Conservation (phyloP, 2,113 vertebrate species). For the Bagarius yarrelli region DNA sequence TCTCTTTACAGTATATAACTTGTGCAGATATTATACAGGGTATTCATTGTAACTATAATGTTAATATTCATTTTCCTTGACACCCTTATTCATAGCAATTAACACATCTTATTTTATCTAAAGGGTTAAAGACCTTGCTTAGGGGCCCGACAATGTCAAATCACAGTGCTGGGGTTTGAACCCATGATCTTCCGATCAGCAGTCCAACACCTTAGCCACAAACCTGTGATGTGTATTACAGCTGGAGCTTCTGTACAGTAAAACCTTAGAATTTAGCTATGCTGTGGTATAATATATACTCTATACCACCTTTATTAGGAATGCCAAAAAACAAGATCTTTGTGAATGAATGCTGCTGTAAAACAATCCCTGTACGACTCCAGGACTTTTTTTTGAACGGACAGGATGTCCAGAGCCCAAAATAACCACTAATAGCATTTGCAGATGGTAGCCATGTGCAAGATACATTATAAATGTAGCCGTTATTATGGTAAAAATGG, state of each 20-base stretch:
- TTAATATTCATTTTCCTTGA: neutral
- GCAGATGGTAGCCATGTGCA: neutral
- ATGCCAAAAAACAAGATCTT: neutral
- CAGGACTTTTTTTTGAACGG: neutral
- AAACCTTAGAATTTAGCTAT: neutral
- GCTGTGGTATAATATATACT: neutral
- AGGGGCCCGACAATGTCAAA: too few species aligned
- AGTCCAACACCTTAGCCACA: too few species aligned
- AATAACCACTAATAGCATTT: conserved; percentile 6
- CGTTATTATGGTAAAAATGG: too few species aligned
- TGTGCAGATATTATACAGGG: too few species aligned
- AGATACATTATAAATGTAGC: neutral
- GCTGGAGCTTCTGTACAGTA: neutral
- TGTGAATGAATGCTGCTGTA: neutral
- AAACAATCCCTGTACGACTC: neutral
- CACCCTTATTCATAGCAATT: too few species aligned
- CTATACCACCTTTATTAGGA: neutral
- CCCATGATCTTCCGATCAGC: too few species aligned
- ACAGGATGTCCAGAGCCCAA: conserved; percentile 1
- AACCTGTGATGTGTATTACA: neutral
- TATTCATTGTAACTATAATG: neutral
- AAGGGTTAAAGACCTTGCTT: too few species aligned
- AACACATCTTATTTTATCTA: too few species aligned
- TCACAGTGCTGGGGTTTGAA: too few species aligned
- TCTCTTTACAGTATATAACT: too few species aligned